Percentiles rank a stretch among this genome's conserved stretches.
Conservation (phyloP, 1,140 invertebrate genomes). For the Grapholita molesta region DNA sequence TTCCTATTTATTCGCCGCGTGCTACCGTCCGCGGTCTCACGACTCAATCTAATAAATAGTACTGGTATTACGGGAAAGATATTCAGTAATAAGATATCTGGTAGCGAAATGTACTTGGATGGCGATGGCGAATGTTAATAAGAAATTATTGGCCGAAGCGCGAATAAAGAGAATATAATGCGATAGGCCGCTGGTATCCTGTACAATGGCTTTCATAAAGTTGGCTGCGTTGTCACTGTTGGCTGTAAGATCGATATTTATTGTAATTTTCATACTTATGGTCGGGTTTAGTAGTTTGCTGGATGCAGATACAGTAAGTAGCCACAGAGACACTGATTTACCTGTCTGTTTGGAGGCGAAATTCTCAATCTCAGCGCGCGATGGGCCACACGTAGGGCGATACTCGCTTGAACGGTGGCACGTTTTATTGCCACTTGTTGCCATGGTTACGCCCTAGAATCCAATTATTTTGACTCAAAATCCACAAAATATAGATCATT, state of each 20-base stretch:
- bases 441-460: too few relatives aligned
- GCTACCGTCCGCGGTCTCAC: slow-evolving; percentile 60
- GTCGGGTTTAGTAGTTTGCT: neutral
- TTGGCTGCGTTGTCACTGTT: neutral
- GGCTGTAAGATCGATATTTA: neutral
- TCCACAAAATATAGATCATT: too few relatives aligned
- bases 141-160: slow-evolving; percentile 46
- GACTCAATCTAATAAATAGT: slow-evolving; percentile 73
- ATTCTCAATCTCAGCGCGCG: too few relatives aligned
- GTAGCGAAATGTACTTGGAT: slow-evolving; percentile 56
- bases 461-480: too few relatives aligned
- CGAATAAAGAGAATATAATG: slow-evolving; percentile 27
- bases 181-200: slow-evolving; percentile 18
- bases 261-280: neutral
- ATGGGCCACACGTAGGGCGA: too few relatives aligned
- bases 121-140: slow-evolving; percentile 45
- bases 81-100: slow-evolving; percentile 64
- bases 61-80: slow-evolving; percentile 55
- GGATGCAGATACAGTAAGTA: too few relatives aligned
- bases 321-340: too few relatives aligned
- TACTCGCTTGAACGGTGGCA: too few relatives aligned
- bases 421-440: too few relatives aligned
- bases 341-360: too few relatives aligned
- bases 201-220: neutral
- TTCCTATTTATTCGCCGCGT: slow-evolving; percentile 41